Evolutionary conservation across 2,113 vertebrate species (phyloP).

Genomic region (Ovibos moschatus): DNA sequence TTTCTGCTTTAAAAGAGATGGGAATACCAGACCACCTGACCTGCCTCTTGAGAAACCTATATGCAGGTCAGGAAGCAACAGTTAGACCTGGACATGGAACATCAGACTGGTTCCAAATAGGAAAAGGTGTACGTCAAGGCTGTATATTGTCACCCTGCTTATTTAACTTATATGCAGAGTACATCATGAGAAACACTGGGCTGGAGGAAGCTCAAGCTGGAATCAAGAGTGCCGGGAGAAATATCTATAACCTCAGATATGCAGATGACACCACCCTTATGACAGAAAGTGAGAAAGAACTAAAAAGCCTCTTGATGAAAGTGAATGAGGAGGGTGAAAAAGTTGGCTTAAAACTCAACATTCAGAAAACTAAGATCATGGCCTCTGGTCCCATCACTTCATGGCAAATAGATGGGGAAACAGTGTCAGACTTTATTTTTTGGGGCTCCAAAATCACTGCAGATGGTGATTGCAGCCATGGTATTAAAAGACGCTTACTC

Average conservation of each 20-base stretch:
- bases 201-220: not conserved
- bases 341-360: not conserved
- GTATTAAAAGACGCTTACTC: not conserved
- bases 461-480: not conserved
- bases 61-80: not conserved
- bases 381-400: not conserved
- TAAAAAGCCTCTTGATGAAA: not conserved
- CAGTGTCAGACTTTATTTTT: not conserved
- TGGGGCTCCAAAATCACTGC: not conserved
- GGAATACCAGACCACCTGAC: not conserved
- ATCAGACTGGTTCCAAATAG: not conserved
- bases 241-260: not conserved
- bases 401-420: not conserved
- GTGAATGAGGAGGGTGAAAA: not conserved
- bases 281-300: not conserved
- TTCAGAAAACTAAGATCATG: not conserved
- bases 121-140: not conserved
- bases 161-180: not conserved
- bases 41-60: not conserved
- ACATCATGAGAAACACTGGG: not conserved
- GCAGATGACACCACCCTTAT: not conserved
- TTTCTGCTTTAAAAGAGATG: not conserved
- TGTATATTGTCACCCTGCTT: not conserved
- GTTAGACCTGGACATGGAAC: not conserved
- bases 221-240: not conserved